These are phyloP conservation scores for Setipinna tenuifilis DNA, from an alignment of 2,797 vertebrate genomes.

Conservation along the genomic window DNA sequence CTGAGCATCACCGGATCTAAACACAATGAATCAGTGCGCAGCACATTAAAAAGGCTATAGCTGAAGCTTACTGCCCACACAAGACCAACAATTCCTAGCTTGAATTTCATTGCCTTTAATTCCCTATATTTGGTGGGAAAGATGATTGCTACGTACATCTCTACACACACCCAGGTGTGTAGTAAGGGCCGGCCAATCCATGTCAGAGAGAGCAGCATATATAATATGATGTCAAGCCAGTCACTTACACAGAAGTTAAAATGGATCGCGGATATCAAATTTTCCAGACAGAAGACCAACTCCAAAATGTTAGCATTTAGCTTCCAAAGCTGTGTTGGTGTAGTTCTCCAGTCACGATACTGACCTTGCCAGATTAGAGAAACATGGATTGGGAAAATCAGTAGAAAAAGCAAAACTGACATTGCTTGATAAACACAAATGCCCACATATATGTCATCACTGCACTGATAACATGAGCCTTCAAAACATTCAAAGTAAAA, in stretches of 20 bases:
- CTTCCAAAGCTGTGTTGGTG: constrained; percentile 22
- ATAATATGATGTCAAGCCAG: no score
- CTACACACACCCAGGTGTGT: constrained; percentile 24
- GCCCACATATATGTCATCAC: neutral
- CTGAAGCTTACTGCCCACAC: neutral
- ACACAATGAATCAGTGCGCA: constrained; percentile 8
- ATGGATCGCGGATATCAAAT: neutral
- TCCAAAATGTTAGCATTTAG: constrained; percentile 36
- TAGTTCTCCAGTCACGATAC: no score
- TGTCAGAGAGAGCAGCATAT: neutral
- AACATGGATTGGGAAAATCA: constrained; percentile 33
- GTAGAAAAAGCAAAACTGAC: neutral
- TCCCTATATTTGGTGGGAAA: constrained; percentile 34
- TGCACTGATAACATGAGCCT: neutral
- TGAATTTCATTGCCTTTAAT: constrained; percentile 25
- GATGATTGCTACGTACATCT: constrained; percentile 42
- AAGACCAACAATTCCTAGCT: neutral
- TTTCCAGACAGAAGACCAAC: constrained; percentile 22
- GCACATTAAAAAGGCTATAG: constrained; percentile 24
- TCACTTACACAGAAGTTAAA: neutral
- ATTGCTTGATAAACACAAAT: neutral
- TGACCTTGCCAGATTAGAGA: no score
- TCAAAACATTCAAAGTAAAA: neutral
- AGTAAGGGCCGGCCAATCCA: constrained; percentile 33
- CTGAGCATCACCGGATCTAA: constrained; percentile 22